Conservation (phyloP, 1,140 invertebrate genomes). For the Hylaeus volcanicus region DNA sequence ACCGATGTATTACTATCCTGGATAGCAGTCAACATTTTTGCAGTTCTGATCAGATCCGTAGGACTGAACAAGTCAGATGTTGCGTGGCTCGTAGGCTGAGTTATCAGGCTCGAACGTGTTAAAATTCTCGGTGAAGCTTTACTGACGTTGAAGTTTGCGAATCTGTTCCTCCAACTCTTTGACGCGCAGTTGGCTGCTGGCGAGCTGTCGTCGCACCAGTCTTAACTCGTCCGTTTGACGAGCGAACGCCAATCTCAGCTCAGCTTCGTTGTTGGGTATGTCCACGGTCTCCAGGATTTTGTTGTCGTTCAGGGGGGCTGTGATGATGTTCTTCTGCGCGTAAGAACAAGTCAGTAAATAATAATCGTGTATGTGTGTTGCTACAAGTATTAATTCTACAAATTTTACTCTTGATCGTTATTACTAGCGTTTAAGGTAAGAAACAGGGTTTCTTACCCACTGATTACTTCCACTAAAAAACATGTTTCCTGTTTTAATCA, state of each 20-base stretch:
- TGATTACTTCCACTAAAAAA: no score
- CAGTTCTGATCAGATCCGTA: no score
- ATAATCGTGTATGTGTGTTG: background rate
- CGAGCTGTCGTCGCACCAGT: slow-evolving; percentile 87
- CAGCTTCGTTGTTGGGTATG: slow-evolving; percentile 76
- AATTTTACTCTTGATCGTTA: no score
- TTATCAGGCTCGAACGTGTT: background rate
- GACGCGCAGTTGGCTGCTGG: slow-evolving; percentile 87
- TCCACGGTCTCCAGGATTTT: slow-evolving; percentile 74
- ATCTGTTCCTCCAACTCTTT: slow-evolving; percentile 89
- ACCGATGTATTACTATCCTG: no score
- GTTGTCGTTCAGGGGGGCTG: slow-evolving; percentile 72
- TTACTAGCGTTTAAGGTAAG: no score
- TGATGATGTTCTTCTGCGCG: slow-evolving; percentile 72
- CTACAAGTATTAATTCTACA: no score
- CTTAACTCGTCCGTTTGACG: slow-evolving; percentile 90
- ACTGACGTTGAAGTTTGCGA: slow-evolving; percentile 81
- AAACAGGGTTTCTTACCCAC: no score
- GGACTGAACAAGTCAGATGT: no score
- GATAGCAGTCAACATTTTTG: no score
- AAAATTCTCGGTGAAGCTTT: slow-evolving; percentile 17
- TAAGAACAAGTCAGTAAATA: slow-evolving; percentile 5
- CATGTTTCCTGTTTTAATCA: no score
- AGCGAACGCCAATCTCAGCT: slow-evolving; percentile 88
- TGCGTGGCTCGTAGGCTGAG: no score